Conservation (phyloP, 2,113 vertebrate species). For the Ctenodactylus gundi region DNA sequence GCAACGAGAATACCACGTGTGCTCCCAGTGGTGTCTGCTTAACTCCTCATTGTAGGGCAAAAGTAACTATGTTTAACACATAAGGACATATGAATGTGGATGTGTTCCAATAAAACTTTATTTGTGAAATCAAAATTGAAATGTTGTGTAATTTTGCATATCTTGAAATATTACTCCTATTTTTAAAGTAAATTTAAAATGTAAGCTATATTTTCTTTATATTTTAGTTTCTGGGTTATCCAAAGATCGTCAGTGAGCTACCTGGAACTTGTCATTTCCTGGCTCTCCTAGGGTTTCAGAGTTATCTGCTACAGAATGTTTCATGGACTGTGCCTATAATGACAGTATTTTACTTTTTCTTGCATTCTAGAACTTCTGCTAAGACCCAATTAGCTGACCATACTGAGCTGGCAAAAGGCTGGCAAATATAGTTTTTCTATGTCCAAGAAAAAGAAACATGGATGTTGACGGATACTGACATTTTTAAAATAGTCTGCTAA, state of each 20-base stretch:
- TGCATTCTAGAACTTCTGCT: neutral
- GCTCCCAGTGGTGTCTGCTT: neutral
- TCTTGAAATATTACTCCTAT: neutral
- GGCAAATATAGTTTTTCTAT: neutral
- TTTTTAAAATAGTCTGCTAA: neutral
- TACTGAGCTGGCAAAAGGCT: neutral
- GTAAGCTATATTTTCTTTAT: too few species aligned
- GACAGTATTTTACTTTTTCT: neutral
- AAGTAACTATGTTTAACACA: neutral
- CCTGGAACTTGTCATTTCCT: neutral
- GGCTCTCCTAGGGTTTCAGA: neutral
- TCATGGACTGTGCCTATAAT: neutral
- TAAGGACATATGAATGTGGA: neutral
- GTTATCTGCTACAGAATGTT: neutral
- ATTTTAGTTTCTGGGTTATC: neutral
- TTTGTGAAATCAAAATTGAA: neutral
- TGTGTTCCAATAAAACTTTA: neutral
- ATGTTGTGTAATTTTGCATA: neutral
- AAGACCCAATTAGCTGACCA: neutral
- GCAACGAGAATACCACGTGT: neutral
- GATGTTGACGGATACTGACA: neutral
- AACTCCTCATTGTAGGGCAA: neutral
- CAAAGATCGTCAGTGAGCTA: neutral
- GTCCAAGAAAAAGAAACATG: neutral
- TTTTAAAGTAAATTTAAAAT: neutral